Conservation (phyloP, 2,888 invertebrate genomes). For the Nasonovia ribisnigri region DNA sequence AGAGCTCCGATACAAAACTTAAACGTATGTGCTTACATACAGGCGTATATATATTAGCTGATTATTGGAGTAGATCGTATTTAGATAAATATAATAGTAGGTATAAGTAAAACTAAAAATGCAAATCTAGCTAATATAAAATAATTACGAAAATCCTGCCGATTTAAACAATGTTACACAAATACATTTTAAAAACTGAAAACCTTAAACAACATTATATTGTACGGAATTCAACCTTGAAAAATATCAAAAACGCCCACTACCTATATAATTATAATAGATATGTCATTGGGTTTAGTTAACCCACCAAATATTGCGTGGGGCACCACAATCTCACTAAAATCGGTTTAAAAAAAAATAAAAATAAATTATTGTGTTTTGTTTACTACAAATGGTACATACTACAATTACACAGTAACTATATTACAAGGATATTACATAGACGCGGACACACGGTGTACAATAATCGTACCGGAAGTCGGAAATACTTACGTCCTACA, state of each 20-base stretch:
- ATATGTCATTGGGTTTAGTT: neutral
- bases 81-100: neutral
- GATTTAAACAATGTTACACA: neutral
- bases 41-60: neutral
- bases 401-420: neutral
- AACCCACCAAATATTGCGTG: neutral
- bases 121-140: neutral
- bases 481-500: neutral
- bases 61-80: neutral
- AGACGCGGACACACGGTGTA: neutral
- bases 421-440: neutral
- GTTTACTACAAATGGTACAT: neutral
- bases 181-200: too few relatives aligned
- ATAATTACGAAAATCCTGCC: neutral
- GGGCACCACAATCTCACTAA: too few relatives aligned
- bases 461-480: neutral
- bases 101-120: too few relatives aligned
- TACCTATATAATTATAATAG: neutral
- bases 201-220: too few relatives aligned
- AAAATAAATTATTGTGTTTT: neutral
- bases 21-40: neutral
- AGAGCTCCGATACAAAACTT: neutral
- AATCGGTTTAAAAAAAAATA: neutral
- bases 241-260: neutral
- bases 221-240: neutral